Evolutionary conservation across 2,113 vertebrate species (phyloP).

Genomic region (Oncorhynchus keta): DNA sequence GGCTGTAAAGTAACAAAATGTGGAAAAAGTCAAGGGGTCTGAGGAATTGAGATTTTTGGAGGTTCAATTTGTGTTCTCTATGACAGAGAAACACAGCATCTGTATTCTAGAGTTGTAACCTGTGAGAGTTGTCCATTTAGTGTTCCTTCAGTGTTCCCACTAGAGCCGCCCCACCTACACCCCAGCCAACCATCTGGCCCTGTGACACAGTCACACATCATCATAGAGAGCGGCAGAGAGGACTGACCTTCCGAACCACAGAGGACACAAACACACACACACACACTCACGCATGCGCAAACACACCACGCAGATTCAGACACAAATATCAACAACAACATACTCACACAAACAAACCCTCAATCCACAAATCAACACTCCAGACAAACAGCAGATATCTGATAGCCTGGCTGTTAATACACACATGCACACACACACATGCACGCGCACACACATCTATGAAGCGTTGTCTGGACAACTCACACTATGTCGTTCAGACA

Average conservation of each 20-base stretch:
- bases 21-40: too few species aligned
- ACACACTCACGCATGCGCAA: background rate
- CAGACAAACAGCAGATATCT: background rate
- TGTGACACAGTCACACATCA: conserved; percentile 8
- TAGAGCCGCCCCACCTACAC: background rate
- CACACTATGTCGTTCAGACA: too few species aligned
- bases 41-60: conserved; percentile 23
- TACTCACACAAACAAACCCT: background rate
- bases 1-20: too few species aligned
- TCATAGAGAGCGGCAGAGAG: conserved; percentile 11
- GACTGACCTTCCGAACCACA: background rate
- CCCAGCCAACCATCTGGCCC: conserved; percentile 45
- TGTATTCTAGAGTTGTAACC: conserved; percentile 14
- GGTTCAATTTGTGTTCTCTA: conserved; percentile 25
- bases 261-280: background rate
- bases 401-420: background rate
- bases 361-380: conserved; percentile 3
- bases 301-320: background rate
- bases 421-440: background rate
- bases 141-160: conserved; percentile 37
- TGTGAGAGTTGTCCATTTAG: conserved; percentile 25
- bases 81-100: conserved; percentile 33
- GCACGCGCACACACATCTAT: conserved; percentile 10
- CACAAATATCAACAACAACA: conserved; percentile 2
- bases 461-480: too few species aligned